Base-by-base conservation (phyloP, 2,113 vertebrate genomes). In the Antennarius striatus region DNA sequence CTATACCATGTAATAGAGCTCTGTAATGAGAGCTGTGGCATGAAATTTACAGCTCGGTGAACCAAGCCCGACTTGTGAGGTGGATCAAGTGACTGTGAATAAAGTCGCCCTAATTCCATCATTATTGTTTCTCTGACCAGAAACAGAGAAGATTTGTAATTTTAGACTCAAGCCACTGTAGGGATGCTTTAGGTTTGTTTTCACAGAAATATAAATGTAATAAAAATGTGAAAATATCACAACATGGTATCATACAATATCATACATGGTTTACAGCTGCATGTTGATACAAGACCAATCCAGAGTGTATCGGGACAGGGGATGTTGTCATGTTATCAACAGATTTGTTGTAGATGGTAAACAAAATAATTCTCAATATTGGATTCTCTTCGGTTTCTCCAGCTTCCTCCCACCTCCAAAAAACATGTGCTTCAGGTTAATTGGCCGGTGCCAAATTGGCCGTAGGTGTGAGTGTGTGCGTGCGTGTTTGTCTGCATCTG, bases 121-220 rank as follows among this genome's bases (percentile, higher is more conserved):
- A 51, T 86, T 88, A 90, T 86, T 84, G 63, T 71, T 70, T 82
- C 32, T 48, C 53, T 63, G 73, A 63, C 63, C 68, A 43, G 63
- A 67, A 58, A 83, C 15, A 17, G 43, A 6, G 17, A 12, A 50
- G 63, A 70, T 50, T n/a, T 36, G 68, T 66, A 39, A 54, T 81
- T 78, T 71, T n/a, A 58, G 68, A 71, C 55, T n/a, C 48, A 57
- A 56, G 30, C 39, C 51, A 43, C 32, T 30, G 65, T n/a, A 56
- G 30, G 76, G 29, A 69, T 66, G 42, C 36, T 40, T 65, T 64
- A 13, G 36, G 49, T 63, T 64, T 86, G 77, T 88, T 77, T 87
- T 64, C 60, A 58, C 16, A 56, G 14, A 76, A 67, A 68, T 72
- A 76, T 56, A 79, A 60, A 78, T 71, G 70, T 85, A 87, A 90